These are phyloP conservation scores for Campylorhamphus procurvoides DNA, from an alignment of 2,113 vertebrate genomes.

Conservation along the genomic window DNA sequence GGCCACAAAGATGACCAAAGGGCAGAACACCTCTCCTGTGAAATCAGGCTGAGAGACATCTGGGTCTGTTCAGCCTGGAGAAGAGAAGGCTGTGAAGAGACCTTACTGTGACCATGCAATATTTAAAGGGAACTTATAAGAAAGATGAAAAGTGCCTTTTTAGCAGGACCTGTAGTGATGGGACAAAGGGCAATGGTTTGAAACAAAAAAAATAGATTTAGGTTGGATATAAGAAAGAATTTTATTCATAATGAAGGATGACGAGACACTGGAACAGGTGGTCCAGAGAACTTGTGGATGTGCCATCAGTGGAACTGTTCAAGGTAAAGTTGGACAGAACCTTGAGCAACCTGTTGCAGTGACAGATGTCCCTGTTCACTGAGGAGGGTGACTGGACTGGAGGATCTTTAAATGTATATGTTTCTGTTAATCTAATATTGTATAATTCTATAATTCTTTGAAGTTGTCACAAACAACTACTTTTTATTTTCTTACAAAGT, in stretches of 20 bases:
- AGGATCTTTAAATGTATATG: not conserved
- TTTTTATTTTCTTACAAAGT: not conserved
- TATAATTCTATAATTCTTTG: not conserved
- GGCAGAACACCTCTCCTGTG: not conserved
- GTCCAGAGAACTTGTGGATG: not conserved
- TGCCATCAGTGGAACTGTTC: not conserved
- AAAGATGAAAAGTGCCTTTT: not conserved
- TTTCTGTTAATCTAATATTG: not conserved
- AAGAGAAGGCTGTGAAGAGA: not conserved
- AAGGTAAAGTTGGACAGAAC: not conserved
- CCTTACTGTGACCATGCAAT: not conserved
- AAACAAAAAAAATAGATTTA: not conserved
- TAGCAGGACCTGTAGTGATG: not conserved
- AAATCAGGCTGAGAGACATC: not conserved
- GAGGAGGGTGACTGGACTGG: not conserved
- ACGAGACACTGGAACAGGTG: not conserved
- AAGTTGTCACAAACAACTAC: not conserved
- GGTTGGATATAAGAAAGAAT: not conserved
- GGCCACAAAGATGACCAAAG: not conserved
- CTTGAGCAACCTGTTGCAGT: not conserved
- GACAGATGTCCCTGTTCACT: not conserved
- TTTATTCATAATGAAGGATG: not conserved
- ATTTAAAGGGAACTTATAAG: not conserved
- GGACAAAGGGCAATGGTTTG: not conserved
- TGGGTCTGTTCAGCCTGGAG: not conserved